phyloP scores from a whole-genome alignment of 2,888 invertebrate genomes.

The Pristionchus exspectatus region DNA sequence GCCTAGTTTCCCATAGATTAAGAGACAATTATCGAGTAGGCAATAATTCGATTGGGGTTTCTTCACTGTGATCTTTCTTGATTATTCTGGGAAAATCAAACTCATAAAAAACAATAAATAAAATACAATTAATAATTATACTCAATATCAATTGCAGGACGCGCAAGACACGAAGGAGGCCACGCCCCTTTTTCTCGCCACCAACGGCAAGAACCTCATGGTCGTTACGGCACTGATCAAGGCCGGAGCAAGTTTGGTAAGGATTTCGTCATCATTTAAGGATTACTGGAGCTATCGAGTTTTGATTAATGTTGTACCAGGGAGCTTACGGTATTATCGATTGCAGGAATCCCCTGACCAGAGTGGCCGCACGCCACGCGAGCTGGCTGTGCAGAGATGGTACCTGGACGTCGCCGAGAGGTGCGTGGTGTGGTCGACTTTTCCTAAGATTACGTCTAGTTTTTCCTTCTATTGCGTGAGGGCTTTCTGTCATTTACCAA shows the following conservation, averaged over 20 bases:
- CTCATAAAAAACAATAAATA: neutral
- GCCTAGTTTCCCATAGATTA: too few species aligned
- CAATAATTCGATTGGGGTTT: too few species aligned
- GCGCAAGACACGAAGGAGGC: slow-evolving; percentile 32
- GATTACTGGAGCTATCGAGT: too few species aligned
- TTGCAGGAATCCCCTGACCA: slow-evolving; percentile 54
- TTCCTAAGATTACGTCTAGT: neutral
- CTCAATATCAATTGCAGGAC: slow-evolving; percentile 16
- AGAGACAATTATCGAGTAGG: too few species aligned
- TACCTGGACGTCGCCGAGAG: slow-evolving; percentile 10
- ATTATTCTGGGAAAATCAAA: too few species aligned
- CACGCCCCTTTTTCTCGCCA: slow-evolving; percentile 45
- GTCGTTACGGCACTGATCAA: slow-evolving; percentile 18
- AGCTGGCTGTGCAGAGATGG: neutral
- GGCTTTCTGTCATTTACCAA: neutral
- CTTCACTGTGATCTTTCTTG: too few species aligned
- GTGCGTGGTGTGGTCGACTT: slow-evolving; percentile 5
- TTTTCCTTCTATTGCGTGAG: neutral
- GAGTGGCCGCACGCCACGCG: neutral
- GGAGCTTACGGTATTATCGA: neutral
- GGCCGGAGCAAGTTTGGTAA: slow-evolving; percentile 50
- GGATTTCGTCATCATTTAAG: neutral
- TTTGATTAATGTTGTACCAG: too few species aligned
- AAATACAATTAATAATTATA: neutral
- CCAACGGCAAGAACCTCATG: neutral